Conservation (phyloP, 1,140 invertebrate genomes). For the Holcopasites calliopsidis region DNA sequence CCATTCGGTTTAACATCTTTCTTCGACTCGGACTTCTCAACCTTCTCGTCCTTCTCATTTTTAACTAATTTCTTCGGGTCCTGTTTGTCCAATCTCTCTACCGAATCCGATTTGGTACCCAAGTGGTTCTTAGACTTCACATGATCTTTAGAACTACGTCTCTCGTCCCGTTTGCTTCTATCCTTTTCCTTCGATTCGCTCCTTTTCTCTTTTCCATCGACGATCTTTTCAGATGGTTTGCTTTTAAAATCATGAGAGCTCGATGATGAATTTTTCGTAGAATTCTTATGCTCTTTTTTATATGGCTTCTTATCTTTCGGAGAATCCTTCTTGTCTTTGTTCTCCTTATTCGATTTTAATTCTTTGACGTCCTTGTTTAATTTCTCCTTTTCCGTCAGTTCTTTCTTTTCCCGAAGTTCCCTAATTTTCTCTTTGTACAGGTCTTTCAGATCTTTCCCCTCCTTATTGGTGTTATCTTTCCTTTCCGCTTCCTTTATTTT, state of each 20-base stretch:
- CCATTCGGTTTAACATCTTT: constrained; percentile 51
- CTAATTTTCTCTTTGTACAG: constrained; percentile 79
- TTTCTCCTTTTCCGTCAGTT: constrained; percentile 78
- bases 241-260: constrained; percentile 52
- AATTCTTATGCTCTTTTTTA: constrained; percentile 71
- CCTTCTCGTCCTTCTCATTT: constrained; percentile 57
- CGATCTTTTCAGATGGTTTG: constrained; percentile 64
- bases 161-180: constrained; percentile 72
- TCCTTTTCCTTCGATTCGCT: constrained; percentile 78
- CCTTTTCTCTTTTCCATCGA: constrained; percentile 62
- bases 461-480: constrained; percentile 64
- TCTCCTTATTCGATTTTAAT: constrained; percentile 58
- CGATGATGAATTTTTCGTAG: constrained; percentile 63
- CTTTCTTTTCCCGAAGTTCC: constrained; percentile 76
- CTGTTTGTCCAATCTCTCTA: constrained; percentile 47
- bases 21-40: constrained; percentile 46
- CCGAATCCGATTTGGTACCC: constrained; percentile 43
- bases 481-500: constrained; percentile 65
- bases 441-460: constrained; percentile 76
- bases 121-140: constrained; percentile 54
- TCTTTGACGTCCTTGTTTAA: constrained; percentile 67
- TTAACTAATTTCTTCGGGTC: constrained; percentile 47
- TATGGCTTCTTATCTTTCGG: constrained; percentile 66
- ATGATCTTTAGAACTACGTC: constrained; percentile 65
- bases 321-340: constrained; percentile 67